Evolutionary conservation across 2,888 invertebrate genomes (phyloP).

Genomic region (Sussaba pulchella): DNA sequence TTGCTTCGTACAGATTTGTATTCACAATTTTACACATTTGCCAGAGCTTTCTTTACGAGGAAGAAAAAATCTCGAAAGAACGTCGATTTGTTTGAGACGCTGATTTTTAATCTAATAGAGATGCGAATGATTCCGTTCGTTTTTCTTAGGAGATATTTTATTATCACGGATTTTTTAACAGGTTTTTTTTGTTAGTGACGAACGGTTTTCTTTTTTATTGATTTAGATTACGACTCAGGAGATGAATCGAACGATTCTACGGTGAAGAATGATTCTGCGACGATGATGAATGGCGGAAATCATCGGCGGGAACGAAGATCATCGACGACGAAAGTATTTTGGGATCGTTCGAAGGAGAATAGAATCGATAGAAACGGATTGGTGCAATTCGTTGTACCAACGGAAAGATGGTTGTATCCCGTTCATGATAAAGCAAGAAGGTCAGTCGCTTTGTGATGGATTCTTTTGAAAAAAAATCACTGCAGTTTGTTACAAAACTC

Average conservation of each 20-base stretch:
- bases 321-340: conserved; percentile 70
- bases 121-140: too few relatives aligned
- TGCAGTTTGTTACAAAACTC: too few relatives aligned
- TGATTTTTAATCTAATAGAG: too few relatives aligned
- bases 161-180: neutral
- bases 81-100: too few relatives aligned
- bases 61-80: too few relatives aligned
- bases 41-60: too few relatives aligned
- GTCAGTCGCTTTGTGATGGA: neutral
- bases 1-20: too few relatives aligned
- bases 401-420: conserved; percentile 4
- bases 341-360: conserved; percentile 66
- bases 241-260: conserved; percentile 67
- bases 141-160: too few relatives aligned
- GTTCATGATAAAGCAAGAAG: conserved; percentile 2
- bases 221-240: conserved; percentile 73
- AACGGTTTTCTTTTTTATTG: neutral
- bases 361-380: conserved; percentile 35
- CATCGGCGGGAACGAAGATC: conserved; percentile 75
- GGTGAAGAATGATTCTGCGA: conserved; percentile 71
- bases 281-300: conserved; percentile 72
- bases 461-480: too few relatives aligned
- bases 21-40: too few relatives aligned
- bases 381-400: neutral
- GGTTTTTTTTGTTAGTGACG: neutral